Evolutionary conservation across 2,113 vertebrate genomes (phyloP).

Genomic region (Proterorhinus semilunaris): DNA sequence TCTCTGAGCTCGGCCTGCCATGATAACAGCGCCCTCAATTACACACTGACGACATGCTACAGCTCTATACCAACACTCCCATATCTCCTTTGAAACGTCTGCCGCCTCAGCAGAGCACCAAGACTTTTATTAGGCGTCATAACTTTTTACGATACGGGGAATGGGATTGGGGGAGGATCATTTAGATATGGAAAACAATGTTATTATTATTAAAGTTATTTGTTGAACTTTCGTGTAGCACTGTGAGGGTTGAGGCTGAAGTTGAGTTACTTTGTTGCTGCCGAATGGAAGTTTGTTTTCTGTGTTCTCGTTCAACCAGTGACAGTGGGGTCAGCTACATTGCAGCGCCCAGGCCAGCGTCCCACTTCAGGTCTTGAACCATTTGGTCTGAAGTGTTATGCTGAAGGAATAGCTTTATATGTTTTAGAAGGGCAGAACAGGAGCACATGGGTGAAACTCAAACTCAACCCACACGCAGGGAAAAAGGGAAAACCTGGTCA

Average conservation of each 20-base stretch:
- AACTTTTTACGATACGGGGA: constrained; percentile 42
- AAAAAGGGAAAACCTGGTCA: too few species aligned
- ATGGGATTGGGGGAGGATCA: constrained; percentile 26
- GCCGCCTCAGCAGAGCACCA: constrained; percentile 43
- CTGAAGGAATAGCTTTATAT: too few species aligned
- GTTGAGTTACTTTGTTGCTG: not conserved
- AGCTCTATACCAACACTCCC: constrained; percentile 61
- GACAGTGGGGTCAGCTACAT: too few species aligned
- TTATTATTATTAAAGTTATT: constrained; percentile 1
- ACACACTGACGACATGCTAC: constrained; percentile 62
- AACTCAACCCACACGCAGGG: too few species aligned
- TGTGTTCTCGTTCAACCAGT: too few species aligned
- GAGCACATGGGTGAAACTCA: too few species aligned
- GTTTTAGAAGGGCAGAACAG: too few species aligned
- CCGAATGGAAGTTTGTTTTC: too few species aligned
- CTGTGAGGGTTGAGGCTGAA: not conserved
- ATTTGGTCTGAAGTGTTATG: too few species aligned
- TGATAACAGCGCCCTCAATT: constrained; percentile 68
- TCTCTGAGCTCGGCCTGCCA: constrained; percentile 65
- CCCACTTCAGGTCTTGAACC: too few species aligned
- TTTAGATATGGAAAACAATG: constrained; percentile 25
- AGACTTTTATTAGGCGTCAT: constrained; percentile 38
- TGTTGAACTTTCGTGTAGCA: not conserved
- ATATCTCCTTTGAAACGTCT: constrained; percentile 47
- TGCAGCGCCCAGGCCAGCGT: too few species aligned